These are phyloP conservation scores for Ondatra zibethicus DNA, from an alignment of 2,113 vertebrate genomes.

Conservation along the genomic window DNA sequence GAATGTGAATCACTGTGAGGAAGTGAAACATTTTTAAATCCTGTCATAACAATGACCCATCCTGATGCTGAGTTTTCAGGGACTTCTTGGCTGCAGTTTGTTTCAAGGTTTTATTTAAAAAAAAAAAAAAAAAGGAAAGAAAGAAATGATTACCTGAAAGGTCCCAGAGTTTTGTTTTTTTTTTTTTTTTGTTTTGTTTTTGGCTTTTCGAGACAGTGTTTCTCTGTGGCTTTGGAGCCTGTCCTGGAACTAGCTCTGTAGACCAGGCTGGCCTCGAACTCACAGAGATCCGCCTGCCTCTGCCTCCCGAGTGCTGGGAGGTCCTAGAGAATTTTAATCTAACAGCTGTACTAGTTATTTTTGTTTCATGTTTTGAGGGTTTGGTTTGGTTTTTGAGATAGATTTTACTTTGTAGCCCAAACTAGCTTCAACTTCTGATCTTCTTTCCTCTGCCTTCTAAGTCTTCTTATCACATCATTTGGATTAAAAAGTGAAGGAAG, in stretches of 20 bases:
- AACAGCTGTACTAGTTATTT: not conserved
- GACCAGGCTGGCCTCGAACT: no score
- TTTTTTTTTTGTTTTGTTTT: no score
- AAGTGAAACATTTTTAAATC: constrained; percentile 84
- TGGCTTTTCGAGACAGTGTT: no score
- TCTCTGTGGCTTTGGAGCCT: no score
- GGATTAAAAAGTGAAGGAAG: not conserved
- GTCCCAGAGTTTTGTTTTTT: no score
- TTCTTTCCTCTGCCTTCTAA: not conserved
- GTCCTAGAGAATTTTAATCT: constrained; percentile 35
- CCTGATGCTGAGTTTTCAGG: constrained; percentile 72
- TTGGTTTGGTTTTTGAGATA: not conserved
- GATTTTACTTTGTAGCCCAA: not conserved
- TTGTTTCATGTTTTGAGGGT: not conserved
- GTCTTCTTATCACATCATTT: not conserved
- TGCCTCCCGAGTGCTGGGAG: no score
- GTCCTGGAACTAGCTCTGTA: no score
- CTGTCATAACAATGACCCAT: constrained; percentile 78
- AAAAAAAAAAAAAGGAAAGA: no score
- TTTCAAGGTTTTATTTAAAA: constrained; percentile 1
- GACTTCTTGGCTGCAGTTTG: constrained; percentile 51
- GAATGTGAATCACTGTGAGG: constrained; percentile 82
- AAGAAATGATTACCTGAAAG: constrained; percentile 25
- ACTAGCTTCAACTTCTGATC: not conserved
- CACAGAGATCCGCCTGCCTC: no score